Conservation (phyloP, 2,888 invertebrate species). For the Epiblema foenella region DNA sequence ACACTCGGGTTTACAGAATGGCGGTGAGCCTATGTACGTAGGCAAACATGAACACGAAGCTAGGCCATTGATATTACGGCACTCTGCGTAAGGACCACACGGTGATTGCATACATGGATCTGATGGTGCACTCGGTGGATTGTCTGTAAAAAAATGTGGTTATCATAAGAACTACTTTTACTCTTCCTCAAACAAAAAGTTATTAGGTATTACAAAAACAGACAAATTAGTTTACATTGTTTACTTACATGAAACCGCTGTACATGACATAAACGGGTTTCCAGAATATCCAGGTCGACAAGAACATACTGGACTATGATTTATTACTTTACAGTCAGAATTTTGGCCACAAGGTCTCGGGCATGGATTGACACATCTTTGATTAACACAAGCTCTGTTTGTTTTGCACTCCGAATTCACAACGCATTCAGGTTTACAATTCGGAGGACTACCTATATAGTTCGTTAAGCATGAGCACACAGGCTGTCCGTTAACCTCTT, state of each 20-base stretch:
- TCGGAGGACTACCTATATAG: conserved; percentile 87
- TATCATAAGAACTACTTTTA: not conserved
- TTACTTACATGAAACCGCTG: conserved; percentile 83
- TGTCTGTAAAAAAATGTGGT: conserved; percentile 57
- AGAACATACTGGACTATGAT: conserved; percentile 89
- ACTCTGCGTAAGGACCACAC: conserved; percentile 90
- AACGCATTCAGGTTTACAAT: conserved; percentile 87
- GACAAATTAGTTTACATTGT: not conserved
- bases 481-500: conserved; percentile 88
- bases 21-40: conserved; percentile 87
- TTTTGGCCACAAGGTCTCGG: conserved; percentile 88
- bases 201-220: too few species aligned
- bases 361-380: conserved; percentile 89
- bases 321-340: conserved; percentile 88
- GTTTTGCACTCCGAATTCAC: conserved; percentile 87
- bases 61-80: conserved; percentile 88
- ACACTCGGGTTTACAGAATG: conserved; percentile 87
- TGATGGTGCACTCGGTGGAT: conserved; percentile 66
- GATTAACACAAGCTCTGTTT: conserved; percentile 87
- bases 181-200: not conserved
- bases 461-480: conserved; percentile 89
- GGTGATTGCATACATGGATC: conserved; percentile 90
- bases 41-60: conserved; percentile 89
- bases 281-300: conserved; percentile 88
- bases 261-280: conserved; percentile 88